Base-by-base conservation (phyloP, 2,888 invertebrate species). In the Drosophila kambysellisi region DNA sequence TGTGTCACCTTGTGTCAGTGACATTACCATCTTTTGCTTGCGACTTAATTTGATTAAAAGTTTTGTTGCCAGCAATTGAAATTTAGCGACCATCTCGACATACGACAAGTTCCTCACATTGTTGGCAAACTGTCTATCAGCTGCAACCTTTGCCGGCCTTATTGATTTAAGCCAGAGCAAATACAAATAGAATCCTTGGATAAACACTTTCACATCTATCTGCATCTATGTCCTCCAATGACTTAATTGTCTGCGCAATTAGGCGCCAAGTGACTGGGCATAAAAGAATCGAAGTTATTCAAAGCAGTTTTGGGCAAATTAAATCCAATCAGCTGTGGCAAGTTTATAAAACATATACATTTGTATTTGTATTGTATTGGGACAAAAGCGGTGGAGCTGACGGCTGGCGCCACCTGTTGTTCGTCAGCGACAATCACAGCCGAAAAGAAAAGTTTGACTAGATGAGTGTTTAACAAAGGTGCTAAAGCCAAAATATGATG, bases 1-100 rank as follows among this genome's bases (percentile, higher is more conserved):
- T 89, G 85, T 89, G 85, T 89, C 85, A 85, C 80, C 85, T 75
- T 74, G 79, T 89, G 90, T 70, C 79, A 84, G 69, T 75, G 71
- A 79, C 85, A 88, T 77, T 85, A 82, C 77, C 75, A 79, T 74
- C 75, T 66, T 41, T 57, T 79, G 79, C 80, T 76, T 76, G 79
- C 67, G 89, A 86, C 86, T 87, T 87, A 87, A 87, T 87, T 87
- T 87, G 90, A 87, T 87, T 87, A 87, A 87, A 87, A 87, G 81
- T 90, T 90, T 83, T 58, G 68, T 59, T 70, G 52, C 59, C 59
- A 57, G 61, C 69, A 58, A 68, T 64, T 70, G 63, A 80, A 77
- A 76, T 75, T 54, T 65, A 52, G 52, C 51, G 51, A 37, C 54
- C 11, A 37, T 37, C 12, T 60, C 51, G 53, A 29, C 53, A 30